phyloP scores from a whole-genome alignment of 2,888 invertebrate genomes.

The Spicauda simplicius region DNA sequence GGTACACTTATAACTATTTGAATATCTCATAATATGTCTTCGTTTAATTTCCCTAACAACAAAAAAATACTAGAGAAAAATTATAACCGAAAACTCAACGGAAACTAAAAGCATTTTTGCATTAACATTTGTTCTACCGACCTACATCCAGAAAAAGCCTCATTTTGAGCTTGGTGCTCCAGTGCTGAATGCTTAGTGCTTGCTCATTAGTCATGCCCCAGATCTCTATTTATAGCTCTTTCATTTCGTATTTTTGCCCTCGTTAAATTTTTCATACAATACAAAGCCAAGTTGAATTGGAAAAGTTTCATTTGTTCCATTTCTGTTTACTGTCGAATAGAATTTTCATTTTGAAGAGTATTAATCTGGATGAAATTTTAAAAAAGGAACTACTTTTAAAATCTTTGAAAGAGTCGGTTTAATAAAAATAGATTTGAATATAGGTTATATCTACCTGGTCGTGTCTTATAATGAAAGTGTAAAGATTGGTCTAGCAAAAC shows the following conservation, averaged over 20 bases:
- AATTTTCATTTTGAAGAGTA: neutral
- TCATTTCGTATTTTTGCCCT: constrained; percentile 21
- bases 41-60: too few species aligned
- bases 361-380: too few species aligned
- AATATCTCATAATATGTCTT: too few species aligned
- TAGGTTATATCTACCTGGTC: too few species aligned
- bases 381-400: too few species aligned
- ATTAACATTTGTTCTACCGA: constrained; percentile 27
- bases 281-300: constrained; percentile 1
- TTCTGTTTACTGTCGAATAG: neutral
- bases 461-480: too few species aligned
- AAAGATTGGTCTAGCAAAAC: too few species aligned
- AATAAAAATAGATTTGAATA: too few species aligned
- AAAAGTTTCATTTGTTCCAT: constrained; percentile 9
- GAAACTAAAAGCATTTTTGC: constrained; percentile 2
- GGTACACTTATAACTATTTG: too few species aligned
- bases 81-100: too few species aligned
- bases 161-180: constrained; percentile 11
- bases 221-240: constrained; percentile 24
- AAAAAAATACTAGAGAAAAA: too few species aligned
- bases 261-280: constrained; percentile 4
- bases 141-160: constrained; percentile 32
- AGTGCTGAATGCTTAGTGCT: constrained; percentile 14
- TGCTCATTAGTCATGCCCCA: constrained; percentile 30
- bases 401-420: neutral